phyloP scores from a whole-genome alignment of 2,888 invertebrate species.

The Melinaea menophilus region DNA sequence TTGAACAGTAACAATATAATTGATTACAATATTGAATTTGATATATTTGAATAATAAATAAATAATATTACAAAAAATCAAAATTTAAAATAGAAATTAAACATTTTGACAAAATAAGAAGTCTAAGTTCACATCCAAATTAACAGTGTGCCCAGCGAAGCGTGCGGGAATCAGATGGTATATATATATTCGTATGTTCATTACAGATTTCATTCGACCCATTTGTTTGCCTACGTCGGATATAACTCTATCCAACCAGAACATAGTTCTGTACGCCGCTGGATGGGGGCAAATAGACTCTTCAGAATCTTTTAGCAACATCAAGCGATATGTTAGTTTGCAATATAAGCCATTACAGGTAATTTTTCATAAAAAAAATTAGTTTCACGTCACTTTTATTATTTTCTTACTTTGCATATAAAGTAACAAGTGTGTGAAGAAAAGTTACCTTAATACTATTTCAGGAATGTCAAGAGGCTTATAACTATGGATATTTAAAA shows the following conservation, averaged over 20 bases:
- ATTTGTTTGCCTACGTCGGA: conserved; percentile 55
- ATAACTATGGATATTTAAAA: conserved; percentile 9
- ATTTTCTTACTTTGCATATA: too few species aligned
- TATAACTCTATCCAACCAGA: conserved; percentile 32
- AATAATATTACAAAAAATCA: too few species aligned
- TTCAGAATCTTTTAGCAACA: conserved; percentile 38
- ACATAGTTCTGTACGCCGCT: conserved; percentile 47
- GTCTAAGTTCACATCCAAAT: too few species aligned
- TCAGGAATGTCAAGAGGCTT: conserved; percentile 28
- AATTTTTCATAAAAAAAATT: conserved; percentile 18
- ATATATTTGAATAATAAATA: too few species aligned
- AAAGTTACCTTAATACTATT: conserved; percentile 1
- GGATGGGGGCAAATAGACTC: conserved; percentile 75
- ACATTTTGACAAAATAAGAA: too few species aligned
- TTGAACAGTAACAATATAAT: too few species aligned
- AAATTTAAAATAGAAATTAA: too few species aligned
- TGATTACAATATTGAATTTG: too few species aligned
- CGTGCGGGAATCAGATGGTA: too few species aligned
- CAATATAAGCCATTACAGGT: conserved; percentile 40
- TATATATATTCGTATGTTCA: too few species aligned
- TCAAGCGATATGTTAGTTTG: conserved; percentile 45
- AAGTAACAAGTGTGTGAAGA: too few species aligned
- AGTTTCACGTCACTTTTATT: neutral
- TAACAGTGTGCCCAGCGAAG: too few species aligned
- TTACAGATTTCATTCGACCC: conserved; percentile 64